These are phyloP conservation scores for Podiceps cristatus DNA, from an alignment of 2,113 vertebrate genomes.

Conservation along the genomic window DNA sequence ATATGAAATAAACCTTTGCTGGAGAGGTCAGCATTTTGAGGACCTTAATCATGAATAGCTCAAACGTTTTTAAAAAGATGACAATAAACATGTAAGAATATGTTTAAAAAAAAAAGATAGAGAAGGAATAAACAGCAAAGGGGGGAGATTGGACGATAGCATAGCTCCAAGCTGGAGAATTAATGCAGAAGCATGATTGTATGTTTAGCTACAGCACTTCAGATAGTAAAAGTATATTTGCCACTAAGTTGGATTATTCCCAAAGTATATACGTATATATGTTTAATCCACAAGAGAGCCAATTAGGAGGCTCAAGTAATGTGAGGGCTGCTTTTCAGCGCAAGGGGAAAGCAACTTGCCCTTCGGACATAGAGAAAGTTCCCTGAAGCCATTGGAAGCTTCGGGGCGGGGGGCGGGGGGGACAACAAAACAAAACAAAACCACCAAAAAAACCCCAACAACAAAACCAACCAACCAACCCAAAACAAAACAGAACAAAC, in stretches of 20 bases:
- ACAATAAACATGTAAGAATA: background rate
- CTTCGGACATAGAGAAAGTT: background rate
- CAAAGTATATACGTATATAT: background rate
- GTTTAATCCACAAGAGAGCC: background rate
- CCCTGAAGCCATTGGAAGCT: background rate
- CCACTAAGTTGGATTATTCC: background rate
- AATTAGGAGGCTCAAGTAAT: background rate
- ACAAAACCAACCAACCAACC: no score
- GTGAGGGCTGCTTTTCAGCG: background rate
- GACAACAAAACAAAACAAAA: background rate
- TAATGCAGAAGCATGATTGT: background rate
- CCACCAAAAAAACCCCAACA: no score
- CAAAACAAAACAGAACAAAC: background rate
- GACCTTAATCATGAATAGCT: background rate
- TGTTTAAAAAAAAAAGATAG: background rate
- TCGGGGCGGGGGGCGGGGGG: background rate
- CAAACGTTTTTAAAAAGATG: background rate
- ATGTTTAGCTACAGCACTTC: background rate
- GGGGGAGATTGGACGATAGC: background rate
- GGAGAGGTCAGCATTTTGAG: background rate
- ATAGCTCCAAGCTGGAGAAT: background rate
- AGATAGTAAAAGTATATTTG: background rate
- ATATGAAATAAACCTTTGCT: slow-evolving; percentile 7
- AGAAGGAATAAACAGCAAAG: background rate
- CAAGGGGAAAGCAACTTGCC: background rate